phyloP scores from a whole-genome alignment of 2,113 vertebrate species.

The Albula goreensis region DNA sequence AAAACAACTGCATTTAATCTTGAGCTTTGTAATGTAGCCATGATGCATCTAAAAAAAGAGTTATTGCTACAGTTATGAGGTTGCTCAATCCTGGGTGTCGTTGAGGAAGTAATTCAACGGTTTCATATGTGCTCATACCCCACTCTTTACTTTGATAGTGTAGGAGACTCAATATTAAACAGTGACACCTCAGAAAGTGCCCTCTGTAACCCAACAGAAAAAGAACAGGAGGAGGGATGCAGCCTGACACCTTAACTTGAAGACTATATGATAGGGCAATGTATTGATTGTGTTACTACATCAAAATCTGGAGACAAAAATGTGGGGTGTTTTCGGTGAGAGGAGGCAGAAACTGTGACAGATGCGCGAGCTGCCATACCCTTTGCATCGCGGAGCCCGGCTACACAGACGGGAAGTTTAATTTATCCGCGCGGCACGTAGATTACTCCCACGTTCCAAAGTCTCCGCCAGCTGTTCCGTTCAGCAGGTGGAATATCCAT shows the following conservation, averaged over 20 bases:
- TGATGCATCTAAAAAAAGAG: background rate
- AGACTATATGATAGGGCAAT: too few relatives aligned
- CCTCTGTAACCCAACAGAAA: background rate
- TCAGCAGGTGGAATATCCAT: constrained; percentile 61
- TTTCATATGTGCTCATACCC: background rate
- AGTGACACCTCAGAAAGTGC: background rate
- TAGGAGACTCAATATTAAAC: background rate
- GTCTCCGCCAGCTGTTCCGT: constrained; percentile 38
- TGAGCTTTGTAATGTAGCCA: too few relatives aligned
- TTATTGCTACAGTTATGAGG: background rate
- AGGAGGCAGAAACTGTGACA: too few relatives aligned
- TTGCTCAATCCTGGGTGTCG: background rate
- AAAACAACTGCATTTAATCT: too few relatives aligned
- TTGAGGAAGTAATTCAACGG: background rate
- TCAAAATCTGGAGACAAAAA: too few relatives aligned
- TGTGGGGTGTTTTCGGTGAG: too few relatives aligned
- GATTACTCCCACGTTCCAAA: constrained; percentile 20
- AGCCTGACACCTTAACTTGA: too few relatives aligned
- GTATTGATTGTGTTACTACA: background rate
- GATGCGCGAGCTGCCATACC: too few relatives aligned
- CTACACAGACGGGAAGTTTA: background rate
- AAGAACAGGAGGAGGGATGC: too few relatives aligned
- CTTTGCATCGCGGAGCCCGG: too few relatives aligned
- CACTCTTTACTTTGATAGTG: background rate
- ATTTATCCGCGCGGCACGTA: background rate